A percentile compares a stretch with the other conserved stretches of the same genome.
These are phyloP conservation scores for Polymixis flavicincta DNA, from an alignment of 2,888 invertebrate genomes.

Conservation along the genomic window DNA sequence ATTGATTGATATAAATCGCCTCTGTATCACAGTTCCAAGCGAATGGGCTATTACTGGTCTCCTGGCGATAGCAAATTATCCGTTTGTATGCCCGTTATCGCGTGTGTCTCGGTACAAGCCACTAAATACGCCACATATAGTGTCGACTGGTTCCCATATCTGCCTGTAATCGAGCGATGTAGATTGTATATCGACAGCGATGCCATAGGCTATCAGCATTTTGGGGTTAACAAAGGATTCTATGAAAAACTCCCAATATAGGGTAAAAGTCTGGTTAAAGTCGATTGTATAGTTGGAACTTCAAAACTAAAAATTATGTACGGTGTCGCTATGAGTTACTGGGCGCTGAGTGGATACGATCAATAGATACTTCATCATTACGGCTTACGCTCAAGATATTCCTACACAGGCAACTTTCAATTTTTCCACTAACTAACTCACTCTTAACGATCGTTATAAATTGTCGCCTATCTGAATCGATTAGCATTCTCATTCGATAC, in stretches of 20 bases:
- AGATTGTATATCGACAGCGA: slow-evolving; percentile 6
- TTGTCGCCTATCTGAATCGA: slow-evolving; percentile 31
- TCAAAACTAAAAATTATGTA: too few relatives aligned
- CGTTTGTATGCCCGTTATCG: slow-evolving; percentile 50
- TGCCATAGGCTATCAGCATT: slow-evolving; percentile 18
- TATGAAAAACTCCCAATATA: neutral
- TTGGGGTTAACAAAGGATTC: neutral
- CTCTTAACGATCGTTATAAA: slow-evolving; percentile 46
- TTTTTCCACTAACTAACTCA: slow-evolving; percentile 37
- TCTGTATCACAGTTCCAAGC: slow-evolving; percentile 40
- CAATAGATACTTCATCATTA: slow-evolving; percentile 68
- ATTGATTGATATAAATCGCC: slow-evolving; percentile 58
- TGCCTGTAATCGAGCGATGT: slow-evolving; percentile 26
- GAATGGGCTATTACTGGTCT: slow-evolving; percentile 56
- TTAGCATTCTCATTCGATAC: slow-evolving; percentile 52
- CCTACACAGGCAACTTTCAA: slow-evolving; percentile 32
- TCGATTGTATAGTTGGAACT: too few relatives aligned
- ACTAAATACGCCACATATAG: slow-evolving; percentile 37
- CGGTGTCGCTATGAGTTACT: slow-evolving; percentile 56
- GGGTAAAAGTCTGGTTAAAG: too few relatives aligned
- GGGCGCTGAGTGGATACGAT: slow-evolving; percentile 59
- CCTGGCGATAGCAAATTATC: slow-evolving; percentile 58
- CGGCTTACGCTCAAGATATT: slow-evolving; percentile 60
- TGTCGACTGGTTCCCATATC: slow-evolving; percentile 10
- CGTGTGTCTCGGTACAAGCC: slow-evolving; percentile 20